phyloP scores from a whole-genome alignment of 2,797 vertebrate genomes.

The Hydrolagus colliei region DNA sequence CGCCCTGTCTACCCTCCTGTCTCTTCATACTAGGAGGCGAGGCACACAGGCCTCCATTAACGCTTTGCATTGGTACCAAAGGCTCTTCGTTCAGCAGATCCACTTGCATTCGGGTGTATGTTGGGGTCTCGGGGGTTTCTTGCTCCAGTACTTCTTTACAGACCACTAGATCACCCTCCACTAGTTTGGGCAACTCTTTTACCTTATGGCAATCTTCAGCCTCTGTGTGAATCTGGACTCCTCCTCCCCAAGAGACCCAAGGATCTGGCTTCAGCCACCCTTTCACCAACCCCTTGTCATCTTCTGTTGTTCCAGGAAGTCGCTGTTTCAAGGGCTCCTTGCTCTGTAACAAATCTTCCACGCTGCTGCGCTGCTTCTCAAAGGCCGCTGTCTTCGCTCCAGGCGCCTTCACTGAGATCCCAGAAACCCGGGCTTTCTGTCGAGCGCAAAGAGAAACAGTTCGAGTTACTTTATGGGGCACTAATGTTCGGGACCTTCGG shows the following conservation, averaged over 20 bases:
- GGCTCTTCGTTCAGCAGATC: not conserved
- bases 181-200: too few relatives aligned
- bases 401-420: not conserved
- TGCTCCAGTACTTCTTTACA: not conserved
- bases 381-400: not conserved
- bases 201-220: not conserved
- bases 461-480: too few relatives aligned
- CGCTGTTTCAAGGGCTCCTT: too few relatives aligned
- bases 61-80: not conserved
- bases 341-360: not conserved
- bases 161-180: not conserved
- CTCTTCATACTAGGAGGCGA: too few relatives aligned
- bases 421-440: not conserved
- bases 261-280: not conserved
- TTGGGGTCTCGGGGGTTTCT: not conserved
- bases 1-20: too few relatives aligned
- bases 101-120: not conserved
- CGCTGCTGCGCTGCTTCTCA: not conserved
- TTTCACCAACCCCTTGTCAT: not conserved
- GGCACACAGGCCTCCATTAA: not conserved
- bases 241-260: not conserved
- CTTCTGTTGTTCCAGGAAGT: not conserved
- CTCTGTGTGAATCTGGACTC: not conserved
- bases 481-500: too few relatives aligned
- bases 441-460: not conserved